Evolutionary conservation across 2,113 vertebrate genomes (phyloP), one percentile per base, ranked within the genome.

Genomic region (Xenotilapia flavipinnis): DNA sequence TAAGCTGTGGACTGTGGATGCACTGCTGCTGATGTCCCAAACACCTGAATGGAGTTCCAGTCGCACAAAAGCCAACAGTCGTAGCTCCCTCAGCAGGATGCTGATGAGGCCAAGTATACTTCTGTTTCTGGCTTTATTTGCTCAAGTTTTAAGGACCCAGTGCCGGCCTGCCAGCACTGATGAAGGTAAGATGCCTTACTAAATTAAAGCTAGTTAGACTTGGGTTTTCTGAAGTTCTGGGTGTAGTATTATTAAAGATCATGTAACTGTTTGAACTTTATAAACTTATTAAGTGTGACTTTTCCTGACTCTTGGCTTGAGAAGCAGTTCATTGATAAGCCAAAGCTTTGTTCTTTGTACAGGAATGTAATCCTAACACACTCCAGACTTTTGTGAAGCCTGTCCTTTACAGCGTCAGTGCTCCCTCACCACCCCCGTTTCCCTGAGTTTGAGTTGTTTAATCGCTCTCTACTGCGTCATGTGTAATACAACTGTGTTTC

Each of bases 21-120:
- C 89, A 81, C 80, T 38, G 79, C 91, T 86, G 92, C 95, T 92
- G 93, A 96, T 96, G 95, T 91, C 90, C 93, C 91, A 87, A 62
- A 80, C 68, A 92, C 89, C 93, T 94, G 90, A 93, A 97, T 97
- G 96, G 95, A 94, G 93, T 91, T 89, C 93, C 84, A 51, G 89
- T 90, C 83, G 51, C 89, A 92, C 83, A 90, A 73, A 80, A 86
- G 86, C 86, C 92, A 93, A 33, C 91, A 89, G 93, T 90, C 91
- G 82, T 96, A 96, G 95, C 93, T 86, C 92, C 84, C 75, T 93
- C 90, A 91, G 92, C 92, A 96, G 95, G 95, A 96, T 95, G 95
- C 91, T 95, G 92, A 94, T 90, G 88, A 95, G 90, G 89, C 94
- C 93, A 89, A 94, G 90, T 62, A 47, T 94, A 87, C 93, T 96